Evolutionary conservation across 1,140 invertebrate species (phyloP).

Genomic region (Aphelenchoides fujianensis): DNA sequence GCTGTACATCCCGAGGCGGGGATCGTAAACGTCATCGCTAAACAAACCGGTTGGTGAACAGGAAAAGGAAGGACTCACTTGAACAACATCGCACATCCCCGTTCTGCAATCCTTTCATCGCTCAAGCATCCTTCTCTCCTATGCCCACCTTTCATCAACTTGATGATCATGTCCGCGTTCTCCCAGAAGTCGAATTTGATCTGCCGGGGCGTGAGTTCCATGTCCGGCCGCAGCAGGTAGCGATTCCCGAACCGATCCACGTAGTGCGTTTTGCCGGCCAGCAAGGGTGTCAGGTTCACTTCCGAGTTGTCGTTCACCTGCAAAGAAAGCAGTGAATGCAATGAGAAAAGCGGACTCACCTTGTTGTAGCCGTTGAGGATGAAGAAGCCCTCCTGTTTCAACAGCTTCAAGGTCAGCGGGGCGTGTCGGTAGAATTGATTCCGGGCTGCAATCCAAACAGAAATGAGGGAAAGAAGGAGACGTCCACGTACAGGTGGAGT

Average conservation of each 20-base stretch:
- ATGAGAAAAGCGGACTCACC: neutral
- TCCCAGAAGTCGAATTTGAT: neutral
- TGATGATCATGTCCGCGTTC: neutral
- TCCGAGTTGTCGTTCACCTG: slow-evolving; percentile 14
- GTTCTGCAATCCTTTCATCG: neutral
- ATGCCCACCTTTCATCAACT: neutral
- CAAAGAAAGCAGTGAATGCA: neutral
- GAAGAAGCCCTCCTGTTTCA: slow-evolving; percentile 7
- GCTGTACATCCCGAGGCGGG: neutral
- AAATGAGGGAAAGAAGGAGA: too few relatives aligned
- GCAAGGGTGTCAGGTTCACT: slow-evolving; percentile 11
- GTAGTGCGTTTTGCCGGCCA: slow-evolving; percentile 10
- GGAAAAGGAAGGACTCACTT: neutral
- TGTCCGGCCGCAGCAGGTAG: neutral
- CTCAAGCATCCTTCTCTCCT: too few relatives aligned
- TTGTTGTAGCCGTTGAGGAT: slow-evolving; percentile 10
- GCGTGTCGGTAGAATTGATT: slow-evolving; percentile 13
- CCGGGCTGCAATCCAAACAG: too few relatives aligned
- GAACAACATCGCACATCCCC: neutral
- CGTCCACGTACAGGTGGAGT: too few relatives aligned
- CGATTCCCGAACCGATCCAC: neutral
- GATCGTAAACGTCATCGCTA: neutral
- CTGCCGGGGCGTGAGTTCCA: neutral
- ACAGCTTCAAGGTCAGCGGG: slow-evolving; percentile 15
- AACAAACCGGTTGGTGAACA: neutral